Conservation (phyloP, 1,140 invertebrate genomes). For the Ceratina japonica region DNA sequence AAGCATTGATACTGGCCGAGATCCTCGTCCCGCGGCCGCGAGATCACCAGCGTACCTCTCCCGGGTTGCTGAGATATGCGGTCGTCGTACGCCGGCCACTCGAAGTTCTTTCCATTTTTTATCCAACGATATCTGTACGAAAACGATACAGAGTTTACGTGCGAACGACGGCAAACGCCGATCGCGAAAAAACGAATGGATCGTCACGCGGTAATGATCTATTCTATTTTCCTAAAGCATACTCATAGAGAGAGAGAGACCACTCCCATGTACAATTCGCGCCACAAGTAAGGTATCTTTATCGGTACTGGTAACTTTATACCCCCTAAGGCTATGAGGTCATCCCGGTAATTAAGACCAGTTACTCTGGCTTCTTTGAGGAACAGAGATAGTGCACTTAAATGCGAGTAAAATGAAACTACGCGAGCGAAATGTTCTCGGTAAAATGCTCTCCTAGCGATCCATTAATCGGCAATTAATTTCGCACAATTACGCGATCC, state of each 20-base stretch:
- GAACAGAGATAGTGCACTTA: conserved; percentile 58
- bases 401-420: conserved; percentile 60
- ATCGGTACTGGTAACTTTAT: conserved; percentile 72
- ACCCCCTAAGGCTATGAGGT: conserved; percentile 76
- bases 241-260: neutral
- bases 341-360: conserved; percentile 79
- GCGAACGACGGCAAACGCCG: neutral
- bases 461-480: neutral
- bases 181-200: neutral
- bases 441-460: neutral
- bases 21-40: conserved; percentile 93
- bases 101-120: conserved; percentile 96
- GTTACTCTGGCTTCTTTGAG: conserved; percentile 72
- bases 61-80: conserved; percentile 96
- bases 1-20: conserved; percentile 98
- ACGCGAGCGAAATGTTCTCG: conserved; percentile 57
- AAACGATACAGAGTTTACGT: neutral
- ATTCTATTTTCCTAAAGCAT: neutral
- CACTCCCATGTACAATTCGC: conserved; percentile 30
- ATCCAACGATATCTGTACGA: conserved; percentile 93
- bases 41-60: conserved; percentile 94
- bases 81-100: conserved; percentile 94
- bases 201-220: neutral
- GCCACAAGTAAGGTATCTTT: conserved; percentile 63
- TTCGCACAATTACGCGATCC: neutral